These are phyloP conservation scores for Amorpha juglandis DNA, from an alignment of 2,888 invertebrate genomes.

Conservation along the genomic window DNA sequence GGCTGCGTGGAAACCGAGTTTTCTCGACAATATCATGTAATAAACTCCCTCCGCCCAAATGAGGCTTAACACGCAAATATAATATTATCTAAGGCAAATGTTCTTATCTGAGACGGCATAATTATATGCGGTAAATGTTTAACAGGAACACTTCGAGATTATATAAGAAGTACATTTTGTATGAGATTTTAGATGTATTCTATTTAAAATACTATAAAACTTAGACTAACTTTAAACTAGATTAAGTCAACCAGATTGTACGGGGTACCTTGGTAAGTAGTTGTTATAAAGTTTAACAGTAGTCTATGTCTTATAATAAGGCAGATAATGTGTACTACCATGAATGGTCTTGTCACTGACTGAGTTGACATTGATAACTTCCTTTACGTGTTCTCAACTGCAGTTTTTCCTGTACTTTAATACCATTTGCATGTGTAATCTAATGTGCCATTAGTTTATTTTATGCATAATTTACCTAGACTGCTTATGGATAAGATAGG, in stretches of 20 bases:
- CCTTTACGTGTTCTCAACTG: background rate
- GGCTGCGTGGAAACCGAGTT: no score
- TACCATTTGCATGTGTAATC: constrained; percentile 5
- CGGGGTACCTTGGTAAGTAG: no score
- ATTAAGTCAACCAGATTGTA: no score
- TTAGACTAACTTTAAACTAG: no score
- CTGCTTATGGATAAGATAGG: background rate
- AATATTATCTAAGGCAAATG: constrained; percentile 24
- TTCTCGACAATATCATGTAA: no score
- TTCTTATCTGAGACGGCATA: constrained; percentile 23
- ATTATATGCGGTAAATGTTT: constrained; percentile 19
- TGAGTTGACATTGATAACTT: background rate
- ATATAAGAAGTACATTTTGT: background rate
- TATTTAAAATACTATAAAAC: no score
- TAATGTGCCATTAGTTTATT: background rate
- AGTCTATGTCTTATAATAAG: no score
- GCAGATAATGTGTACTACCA: no score
- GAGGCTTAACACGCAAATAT: constrained; percentile 19
- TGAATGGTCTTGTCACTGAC: background rate
- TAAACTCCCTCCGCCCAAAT: background rate
- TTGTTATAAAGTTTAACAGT: no score
- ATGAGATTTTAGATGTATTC: no score
- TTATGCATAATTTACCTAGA: background rate
- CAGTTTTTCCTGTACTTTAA: constrained; percentile 8
- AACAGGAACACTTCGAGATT: constrained; percentile 5